Base-by-base conservation (phyloP, 2,113 vertebrate species). In the Solenodon paradoxus region DNA sequence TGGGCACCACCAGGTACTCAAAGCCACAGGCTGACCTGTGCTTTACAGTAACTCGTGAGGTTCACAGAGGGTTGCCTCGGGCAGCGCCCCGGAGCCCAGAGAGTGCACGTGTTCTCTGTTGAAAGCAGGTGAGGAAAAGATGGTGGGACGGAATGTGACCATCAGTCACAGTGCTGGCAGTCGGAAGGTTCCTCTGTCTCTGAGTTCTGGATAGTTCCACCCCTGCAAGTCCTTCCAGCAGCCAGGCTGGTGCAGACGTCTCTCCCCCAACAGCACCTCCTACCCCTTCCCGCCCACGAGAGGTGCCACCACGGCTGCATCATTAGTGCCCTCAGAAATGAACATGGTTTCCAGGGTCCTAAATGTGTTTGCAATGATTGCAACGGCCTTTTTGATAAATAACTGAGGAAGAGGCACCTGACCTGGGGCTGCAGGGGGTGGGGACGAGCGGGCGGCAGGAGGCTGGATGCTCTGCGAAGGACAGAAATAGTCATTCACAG, bases 321-420 rank as follows among this genome's bases (percentile, higher is more conserved):
- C 77, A 35, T 94, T 81, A 92, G 77, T 13, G 53, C 78, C 83
- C 92, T 35, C 19, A 85, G n/a, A 89, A 96, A 97, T 86, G 93
- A 38, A 77, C 90, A 88, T 6, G 51, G 35, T 71, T 95, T 94
- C 95, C 68, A 88, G 64, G 83, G 85, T 6, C 81, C 78, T 97
- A 98, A 98, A 97, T 92, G 93, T 95, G 96, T 98, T 98, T 98
- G 96, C 95, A 98, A 96, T 97, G 97, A 98, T 91, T 94, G 95
- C 63, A 84, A 87, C 79, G 96, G 66, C 82, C 89, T 94, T 98
- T 98, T 92, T 92, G 95, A 98, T 98, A 98, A 98, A 98, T 98
- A 98, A 98, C 96, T 97, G 96, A 98, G 98, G 97, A 89, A 80
- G 98, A 97, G 93, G 53, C 3, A 0, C 80, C 59, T 80, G 89